Conservation (phyloP, 2,113 vertebrate species). For the Zosterops hypoxanthus region DNA sequence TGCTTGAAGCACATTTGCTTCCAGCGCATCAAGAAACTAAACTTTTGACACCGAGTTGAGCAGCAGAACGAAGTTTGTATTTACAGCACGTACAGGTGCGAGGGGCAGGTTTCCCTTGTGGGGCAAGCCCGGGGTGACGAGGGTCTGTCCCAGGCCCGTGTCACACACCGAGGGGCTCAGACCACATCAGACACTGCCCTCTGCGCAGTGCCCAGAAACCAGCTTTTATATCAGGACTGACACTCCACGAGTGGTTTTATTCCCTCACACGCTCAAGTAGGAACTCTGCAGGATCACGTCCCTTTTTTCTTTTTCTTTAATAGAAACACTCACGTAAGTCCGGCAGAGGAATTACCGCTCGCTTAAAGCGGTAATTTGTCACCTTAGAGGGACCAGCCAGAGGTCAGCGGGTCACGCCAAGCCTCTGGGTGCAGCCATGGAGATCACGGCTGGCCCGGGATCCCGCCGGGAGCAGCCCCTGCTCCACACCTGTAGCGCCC, state of each 20-base stretch:
- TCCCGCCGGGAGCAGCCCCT: background rate
- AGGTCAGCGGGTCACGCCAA: background rate
- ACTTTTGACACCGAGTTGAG: background rate
- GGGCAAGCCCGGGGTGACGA: rapidly evolving
- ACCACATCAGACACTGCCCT: background rate
- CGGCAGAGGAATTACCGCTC: background rate
- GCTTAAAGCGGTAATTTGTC: background rate
- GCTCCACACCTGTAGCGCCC: background rate
- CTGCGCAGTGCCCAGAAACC: background rate
- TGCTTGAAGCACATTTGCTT: background rate
- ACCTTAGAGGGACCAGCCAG: background rate
- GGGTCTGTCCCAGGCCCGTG: background rate
- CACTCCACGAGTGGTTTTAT: background rate
- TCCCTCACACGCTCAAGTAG: background rate
- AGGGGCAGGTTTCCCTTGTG: rapidly evolving
- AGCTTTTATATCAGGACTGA: background rate
- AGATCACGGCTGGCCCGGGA: background rate
- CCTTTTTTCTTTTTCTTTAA: no score
- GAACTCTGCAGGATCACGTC: background rate
- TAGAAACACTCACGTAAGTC: background rate
- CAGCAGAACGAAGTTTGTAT: background rate
- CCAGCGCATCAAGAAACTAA: background rate
- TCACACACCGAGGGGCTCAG: background rate
- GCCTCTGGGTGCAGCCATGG: background rate
- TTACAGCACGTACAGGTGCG: background rate